Base-by-base conservation (phyloP, 2,113 vertebrate species). In the Corythornis vintsioides region DNA sequence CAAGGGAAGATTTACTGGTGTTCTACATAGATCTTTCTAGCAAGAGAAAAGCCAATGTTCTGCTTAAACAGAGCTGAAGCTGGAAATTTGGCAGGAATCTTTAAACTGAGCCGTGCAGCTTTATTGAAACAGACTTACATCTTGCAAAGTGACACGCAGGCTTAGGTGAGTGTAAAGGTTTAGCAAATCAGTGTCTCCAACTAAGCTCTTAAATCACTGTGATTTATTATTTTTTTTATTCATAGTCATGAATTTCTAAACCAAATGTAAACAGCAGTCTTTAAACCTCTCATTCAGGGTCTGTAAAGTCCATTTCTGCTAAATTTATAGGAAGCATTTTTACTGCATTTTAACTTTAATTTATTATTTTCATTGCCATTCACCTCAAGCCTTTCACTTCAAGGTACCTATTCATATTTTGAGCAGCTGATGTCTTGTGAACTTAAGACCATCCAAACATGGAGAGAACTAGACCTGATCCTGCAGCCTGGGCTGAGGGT, bases 301-400 rank as follows among this genome's bases (percentile, higher is more conserved):
- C 45, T 90, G 63, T 52, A 3, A 90, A 87, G 20, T 87, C 66
- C 38, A 66, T 18, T 94, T 92, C 38, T 47, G 63, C 55, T 73
- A 84, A 84, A 95, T 82, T 73, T 89, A 66, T 59, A 75, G 90
- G 66, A 72, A 90, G 45, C 15, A 35, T 89, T 94, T 87, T 94
- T 95, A 94, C 89, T 95, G 78, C 5, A 0, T 94, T 93, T 97
- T 97, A 97, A 94, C 89, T 96, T 92, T 90, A 66, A 96, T 89
- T 81, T 97, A 93, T 97, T 98, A 98, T 98, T 96, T 94, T 96
- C 95, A 94, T 86, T 88, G 91, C 87, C 57, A 63, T 94, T 96
- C 79, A 85, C 92, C 81, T 84, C 48, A 86, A 95, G 83, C 38
- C 38, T 38, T 38, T 93, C 11, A 7, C 83, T 90, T 89, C 81